phyloP scores from a whole-genome alignment of 1,140 invertebrate genomes.

The Pseudomyrmex dendroicus region DNA sequence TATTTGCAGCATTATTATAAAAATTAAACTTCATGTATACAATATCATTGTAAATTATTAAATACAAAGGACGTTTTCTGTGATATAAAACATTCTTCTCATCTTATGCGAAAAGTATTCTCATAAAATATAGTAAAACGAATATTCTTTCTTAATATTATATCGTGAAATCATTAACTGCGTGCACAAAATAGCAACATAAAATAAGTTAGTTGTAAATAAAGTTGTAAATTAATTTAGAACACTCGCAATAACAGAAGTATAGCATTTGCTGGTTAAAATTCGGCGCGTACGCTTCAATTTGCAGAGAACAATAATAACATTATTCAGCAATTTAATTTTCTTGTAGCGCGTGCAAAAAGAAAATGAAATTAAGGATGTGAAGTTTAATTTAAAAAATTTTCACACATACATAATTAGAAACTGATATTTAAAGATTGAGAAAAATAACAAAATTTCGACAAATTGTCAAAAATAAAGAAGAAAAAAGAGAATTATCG shows the following conservation, averaged over 20 bases:
- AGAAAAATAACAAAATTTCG: too few relatives aligned
- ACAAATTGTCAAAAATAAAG: too few relatives aligned
- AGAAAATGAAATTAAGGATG: too few relatives aligned
- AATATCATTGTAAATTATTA: background rate
- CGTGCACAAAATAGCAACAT: background rate
- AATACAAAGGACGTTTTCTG: too few relatives aligned
- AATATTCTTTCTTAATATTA: background rate
- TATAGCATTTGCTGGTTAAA: background rate
- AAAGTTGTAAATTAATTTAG: constrained; percentile 12
- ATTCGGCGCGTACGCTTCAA: background rate
- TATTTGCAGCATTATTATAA: constrained; percentile 35
- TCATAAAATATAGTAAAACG: too few relatives aligned
- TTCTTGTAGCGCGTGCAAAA: background rate
- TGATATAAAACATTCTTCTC: too few relatives aligned
- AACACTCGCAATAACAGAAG: background rate
- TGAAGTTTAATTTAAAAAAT: too few relatives aligned
- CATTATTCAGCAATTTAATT: background rate
- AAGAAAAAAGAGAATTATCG: too few relatives aligned
- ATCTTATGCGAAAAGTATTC: too few relatives aligned
- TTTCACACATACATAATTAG: too few relatives aligned
- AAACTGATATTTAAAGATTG: too few relatives aligned
- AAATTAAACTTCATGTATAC: background rate
- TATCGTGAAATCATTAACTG: constrained; percentile 7
- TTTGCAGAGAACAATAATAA: background rate
- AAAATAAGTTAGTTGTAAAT: constrained; percentile 19